Base-by-base conservation (phyloP, 92 coral and sea anemone species). In the Zoanthus sansibaricus region DNA sequence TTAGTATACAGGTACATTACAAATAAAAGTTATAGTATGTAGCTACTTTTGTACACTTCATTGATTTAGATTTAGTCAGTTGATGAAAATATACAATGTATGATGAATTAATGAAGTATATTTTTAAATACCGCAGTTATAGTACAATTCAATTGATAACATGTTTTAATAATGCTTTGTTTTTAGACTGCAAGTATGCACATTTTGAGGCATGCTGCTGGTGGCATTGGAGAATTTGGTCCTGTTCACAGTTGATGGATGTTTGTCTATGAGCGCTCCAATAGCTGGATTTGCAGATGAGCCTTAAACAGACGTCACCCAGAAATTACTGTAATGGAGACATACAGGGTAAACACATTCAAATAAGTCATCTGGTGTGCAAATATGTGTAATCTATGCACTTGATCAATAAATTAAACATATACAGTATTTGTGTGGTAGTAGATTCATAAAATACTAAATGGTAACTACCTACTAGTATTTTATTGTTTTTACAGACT, bases 211-310 rank as follows among this genome's bases (percentile, higher is more conserved):
- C 48, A 71, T 37, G 44, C 17, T 1, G 13, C 76, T 31, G 44
- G 48, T 21, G 76, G 76, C 48, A 32, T 71, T 37, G 13, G 15
- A 3, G 44, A 17, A 17, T 45, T 73, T 16, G 78, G 78, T 7
- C 78, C 78, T 32, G 55, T 73, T 17, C 54, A 45, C 14, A 47
- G 56, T 37, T 31, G 49, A 58, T 73, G 78, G 56, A 73, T 73
- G 78, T 73, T 44, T 45, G 51, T 30, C 11, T 73, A 44, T 46
- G 78, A 73, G 21, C 56, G 78, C 6, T 73, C 46, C 30, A 46
- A 73, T 18, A 73, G 78, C 44, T 73, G 78, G 78, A 44, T 73
- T 3, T 73, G 78, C 56, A 17, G 58, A 32, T 6, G 78, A 44
- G 78, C 48, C 13, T 9, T 45, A 45, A 73, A 73, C 58, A 42